phyloP scores from a whole-genome alignment of 2,888 invertebrate genomes.

The Andrena praecox region DNA sequence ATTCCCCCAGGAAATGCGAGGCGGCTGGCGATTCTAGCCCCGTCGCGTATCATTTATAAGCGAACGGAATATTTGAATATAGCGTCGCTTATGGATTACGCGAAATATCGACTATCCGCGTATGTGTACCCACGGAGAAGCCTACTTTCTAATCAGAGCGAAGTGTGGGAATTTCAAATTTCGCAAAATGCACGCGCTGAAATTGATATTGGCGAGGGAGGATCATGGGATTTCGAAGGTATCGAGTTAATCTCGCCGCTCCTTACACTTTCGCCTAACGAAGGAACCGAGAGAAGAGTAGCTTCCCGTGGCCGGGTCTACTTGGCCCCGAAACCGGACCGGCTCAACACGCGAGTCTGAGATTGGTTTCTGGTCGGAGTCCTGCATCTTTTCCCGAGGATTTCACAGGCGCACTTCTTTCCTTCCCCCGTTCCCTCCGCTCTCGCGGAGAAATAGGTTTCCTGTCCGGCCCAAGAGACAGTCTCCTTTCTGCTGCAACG shows the following conservation, averaged over 20 bases:
- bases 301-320: slow-evolving; percentile 36
- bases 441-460: slow-evolving; percentile 34
- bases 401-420: slow-evolving; percentile 13
- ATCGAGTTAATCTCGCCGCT: slow-evolving; percentile 34
- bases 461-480: slow-evolving; percentile 12
- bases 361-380: slow-evolving; percentile 50
- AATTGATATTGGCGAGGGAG: background rate
- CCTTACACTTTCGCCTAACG: slow-evolving; percentile 28
- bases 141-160: too few relatives aligned
- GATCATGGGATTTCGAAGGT: slow-evolving; percentile 13
- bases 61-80: too few relatives aligned
- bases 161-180: too few relatives aligned
- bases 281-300: slow-evolving; percentile 11
- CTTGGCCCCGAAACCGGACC: slow-evolving; percentile 41
- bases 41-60: too few relatives aligned
- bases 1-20: background rate
- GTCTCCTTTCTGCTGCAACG: slow-evolving; percentile 2
- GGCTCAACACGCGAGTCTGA: background rate
- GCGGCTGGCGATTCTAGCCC: background rate
- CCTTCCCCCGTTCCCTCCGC: background rate
- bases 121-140: too few relatives aligned
- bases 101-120: too few relatives aligned
- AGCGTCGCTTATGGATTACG: too few relatives aligned
- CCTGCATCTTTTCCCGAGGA: slow-evolving; percentile 8
- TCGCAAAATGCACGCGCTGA: background rate